Percentiles rank a stretch among this genome's conserved stretches.
These are phyloP conservation scores for Musca vetustissima DNA, from an alignment of 1,140 invertebrate species.

Conservation along the genomic window DNA sequence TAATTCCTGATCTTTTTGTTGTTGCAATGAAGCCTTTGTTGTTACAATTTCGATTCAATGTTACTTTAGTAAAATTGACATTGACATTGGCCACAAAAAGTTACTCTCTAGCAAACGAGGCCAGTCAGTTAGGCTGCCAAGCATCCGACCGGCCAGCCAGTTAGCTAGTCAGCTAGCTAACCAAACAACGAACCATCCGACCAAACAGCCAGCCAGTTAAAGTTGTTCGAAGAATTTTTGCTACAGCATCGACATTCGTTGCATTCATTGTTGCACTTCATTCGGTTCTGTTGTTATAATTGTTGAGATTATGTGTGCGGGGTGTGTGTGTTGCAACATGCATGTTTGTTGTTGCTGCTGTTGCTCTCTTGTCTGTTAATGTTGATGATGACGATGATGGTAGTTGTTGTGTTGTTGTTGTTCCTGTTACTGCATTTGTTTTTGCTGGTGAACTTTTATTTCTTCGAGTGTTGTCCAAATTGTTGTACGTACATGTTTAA, in stretches of 20 bases:
- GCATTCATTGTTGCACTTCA: neutral
- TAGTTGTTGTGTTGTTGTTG: neutral
- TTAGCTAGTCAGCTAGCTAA: no score
- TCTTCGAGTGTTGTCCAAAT: neutral
- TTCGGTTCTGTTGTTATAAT: conserved; percentile 2
- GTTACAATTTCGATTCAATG: conserved; percentile 2
- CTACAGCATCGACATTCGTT: neutral
- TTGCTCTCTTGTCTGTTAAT: no score
- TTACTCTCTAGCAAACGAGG: conserved; percentile 14
- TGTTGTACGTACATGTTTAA: conserved; percentile 16
- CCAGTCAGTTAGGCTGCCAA: no score
- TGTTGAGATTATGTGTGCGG: no score
- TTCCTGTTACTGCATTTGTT: no score
- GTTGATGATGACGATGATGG: no score
- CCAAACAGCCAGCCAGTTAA: no score
- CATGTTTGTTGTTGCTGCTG: no score
- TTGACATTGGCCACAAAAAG: conserved; percentile 25
- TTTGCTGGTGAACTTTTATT: conserved; percentile 2
- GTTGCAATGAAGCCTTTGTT: neutral
- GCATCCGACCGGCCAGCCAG: no score
- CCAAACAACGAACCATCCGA: no score
- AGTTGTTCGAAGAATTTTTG: neutral
- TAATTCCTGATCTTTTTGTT: neutral
- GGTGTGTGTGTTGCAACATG: no score
- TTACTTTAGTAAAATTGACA: conserved; percentile 21